These are phyloP conservation scores for Poeciliopsis gracilis DNA, from an alignment of 2,797 vertebrate genomes.

Conservation along the genomic window DNA sequence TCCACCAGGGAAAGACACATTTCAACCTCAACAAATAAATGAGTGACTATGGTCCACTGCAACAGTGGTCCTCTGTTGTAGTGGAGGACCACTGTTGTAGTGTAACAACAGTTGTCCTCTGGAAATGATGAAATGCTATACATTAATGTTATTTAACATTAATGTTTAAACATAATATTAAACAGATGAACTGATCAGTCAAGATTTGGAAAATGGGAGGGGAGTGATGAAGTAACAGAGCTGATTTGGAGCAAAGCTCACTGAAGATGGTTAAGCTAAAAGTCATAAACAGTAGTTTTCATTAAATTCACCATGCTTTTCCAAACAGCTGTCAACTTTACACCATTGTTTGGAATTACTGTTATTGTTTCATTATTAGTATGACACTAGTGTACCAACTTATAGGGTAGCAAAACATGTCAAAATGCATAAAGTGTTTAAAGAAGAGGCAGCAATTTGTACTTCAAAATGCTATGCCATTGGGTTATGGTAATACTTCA, in stretches of 20 bases:
- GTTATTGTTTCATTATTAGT: too few relatives aligned
- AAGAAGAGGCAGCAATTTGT: not conserved
- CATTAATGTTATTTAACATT: too few relatives aligned
- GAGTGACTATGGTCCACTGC: not conserved
- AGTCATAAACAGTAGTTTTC: too few relatives aligned
- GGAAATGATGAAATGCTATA: too few relatives aligned
- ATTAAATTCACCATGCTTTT: not conserved
- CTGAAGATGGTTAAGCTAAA: too few relatives aligned
- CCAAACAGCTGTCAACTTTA: not conserved
- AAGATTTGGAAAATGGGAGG: not conserved
- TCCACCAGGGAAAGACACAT: not conserved
- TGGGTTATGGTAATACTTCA: not conserved
- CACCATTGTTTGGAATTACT: not conserved
- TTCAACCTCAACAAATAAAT: not conserved
- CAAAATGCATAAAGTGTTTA: too few relatives aligned
- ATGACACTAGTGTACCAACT: too few relatives aligned
- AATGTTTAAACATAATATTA: too few relatives aligned
- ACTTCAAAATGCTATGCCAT: not conserved
- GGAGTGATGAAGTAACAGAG: not conserved
- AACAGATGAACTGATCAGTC: not conserved
- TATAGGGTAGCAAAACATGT: too few relatives aligned
- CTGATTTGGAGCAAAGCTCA: not conserved
- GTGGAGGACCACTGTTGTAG: too few relatives aligned
- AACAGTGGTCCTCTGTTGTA: too few relatives aligned
- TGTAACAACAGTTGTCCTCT: too few relatives aligned